phyloP scores from a whole-genome alignment of 2,113 vertebrate species.

The Larimichthys crocea region DNA sequence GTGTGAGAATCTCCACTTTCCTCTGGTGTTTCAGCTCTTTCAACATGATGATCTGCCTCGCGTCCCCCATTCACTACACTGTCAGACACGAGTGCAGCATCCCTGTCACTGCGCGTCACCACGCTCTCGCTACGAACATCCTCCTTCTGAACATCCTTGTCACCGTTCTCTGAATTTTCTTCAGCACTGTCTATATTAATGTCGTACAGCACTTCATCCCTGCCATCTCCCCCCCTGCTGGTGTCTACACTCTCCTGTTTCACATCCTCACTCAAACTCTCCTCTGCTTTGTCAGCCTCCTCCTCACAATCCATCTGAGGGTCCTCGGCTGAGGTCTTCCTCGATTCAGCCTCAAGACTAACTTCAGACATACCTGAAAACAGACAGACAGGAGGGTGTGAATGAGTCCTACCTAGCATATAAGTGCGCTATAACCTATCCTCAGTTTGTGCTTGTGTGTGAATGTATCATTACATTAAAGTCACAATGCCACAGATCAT shows the following conservation, averaged over 20 bases:
- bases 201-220: constrained; percentile 59
- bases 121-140: constrained; percentile 18
- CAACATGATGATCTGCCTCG: constrained; percentile 32
- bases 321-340: constrained; percentile 70
- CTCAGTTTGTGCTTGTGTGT: background rate
- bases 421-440: background rate
- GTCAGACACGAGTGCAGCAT: constrained; percentile 13
- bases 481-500: background rate
- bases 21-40: constrained; percentile 54
- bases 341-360: constrained; percentile 81
- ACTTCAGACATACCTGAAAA: constrained; percentile 86
- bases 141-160: constrained; percentile 22
- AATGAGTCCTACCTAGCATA: constrained; percentile 35
- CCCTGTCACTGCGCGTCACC: background rate
- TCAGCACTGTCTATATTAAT: constrained; percentile 64
- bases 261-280: constrained; percentile 59
- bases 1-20: constrained; percentile 54
- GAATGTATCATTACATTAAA: background rate
- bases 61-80: constrained; percentile 50
- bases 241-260: constrained; percentile 51
- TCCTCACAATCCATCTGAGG: constrained; percentile 69
- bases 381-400: constrained; percentile 71
- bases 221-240: constrained; percentile 35
- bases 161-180: constrained; percentile 32
- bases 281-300: constrained; percentile 61